Evolutionary conservation across 2,797 vertebrate species (phyloP), one percentile per base, ranked within the genome.

Genomic region (Hybognathus amarus): DNA sequence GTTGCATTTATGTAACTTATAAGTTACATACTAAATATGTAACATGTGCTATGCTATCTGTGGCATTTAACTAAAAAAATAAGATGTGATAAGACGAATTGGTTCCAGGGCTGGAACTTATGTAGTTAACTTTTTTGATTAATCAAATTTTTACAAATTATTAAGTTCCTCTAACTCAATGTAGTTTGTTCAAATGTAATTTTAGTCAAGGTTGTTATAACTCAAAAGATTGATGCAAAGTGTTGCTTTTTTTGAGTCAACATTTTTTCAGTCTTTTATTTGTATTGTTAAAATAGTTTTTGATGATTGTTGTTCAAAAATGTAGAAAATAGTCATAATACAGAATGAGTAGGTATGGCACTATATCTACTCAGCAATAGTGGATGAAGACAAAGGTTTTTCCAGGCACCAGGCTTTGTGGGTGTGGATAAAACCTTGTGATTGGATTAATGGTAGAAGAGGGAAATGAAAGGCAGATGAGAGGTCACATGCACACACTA

Each of bases 401-500:
- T 50, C 54, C 24, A 56, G 40, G 15, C 30, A 13, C 20, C 5
- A 20, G 5, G 50, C 40, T 61, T 73, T 70, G 17, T 74, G 68
- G 38, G 40, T 27, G 68, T 45, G 47, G 17, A 42, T 20, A 38
- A 66, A 67, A 77, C 40, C 54, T 18, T 80, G 77, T 83, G 83
- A 89, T 86, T 82, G 85, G 88, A 61, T 86, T 73, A 76, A 63
- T 63, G 52, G 20, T 36, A 42, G 63, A 50, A 73, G 52, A 24
- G 80, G 82, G 80, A 87, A 83, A 83, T 87, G 64, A 66, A 79
- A 78, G 75, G 38, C 79, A 71, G 86, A 73, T 69, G 63, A 86
- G 42, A 80, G 82, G 88, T 89, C 90, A 89, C 82, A 86, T 50
- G 24, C n/a, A 52, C 77, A 27, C 20, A 24, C 30, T 27, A 38